phyloP scores from a whole-genome alignment of 92 coral and sea anemone genomes.

The Palythoa grandiflora region DNA sequence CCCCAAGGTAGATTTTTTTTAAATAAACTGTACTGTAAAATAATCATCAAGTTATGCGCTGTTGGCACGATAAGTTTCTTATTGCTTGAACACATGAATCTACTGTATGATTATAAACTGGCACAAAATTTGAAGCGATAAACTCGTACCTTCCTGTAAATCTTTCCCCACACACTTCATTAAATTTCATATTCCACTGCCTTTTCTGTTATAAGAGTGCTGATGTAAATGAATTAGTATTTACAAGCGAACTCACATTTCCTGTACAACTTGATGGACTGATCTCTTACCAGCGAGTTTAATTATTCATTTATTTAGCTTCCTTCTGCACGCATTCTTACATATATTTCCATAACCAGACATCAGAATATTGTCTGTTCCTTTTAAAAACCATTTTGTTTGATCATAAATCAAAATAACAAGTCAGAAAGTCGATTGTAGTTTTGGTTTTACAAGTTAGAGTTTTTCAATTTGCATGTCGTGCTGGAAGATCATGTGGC shows the following conservation, averaged over 20 bases:
- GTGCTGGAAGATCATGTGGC: too few relatives aligned
- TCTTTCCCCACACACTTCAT: too few relatives aligned
- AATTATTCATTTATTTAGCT: conserved; percentile 17
- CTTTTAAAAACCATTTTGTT: too few relatives aligned
- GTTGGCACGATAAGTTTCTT: background rate
- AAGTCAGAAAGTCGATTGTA: too few relatives aligned
- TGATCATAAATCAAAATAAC: too few relatives aligned
- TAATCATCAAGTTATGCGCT: background rate
- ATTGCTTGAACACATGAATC: too few relatives aligned
- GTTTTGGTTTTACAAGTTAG: too few relatives aligned
- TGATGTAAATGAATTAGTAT: background rate
- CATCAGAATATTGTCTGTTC: conserved; percentile 7
- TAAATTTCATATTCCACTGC: conserved; percentile 21
- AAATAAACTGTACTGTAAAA: too few relatives aligned
- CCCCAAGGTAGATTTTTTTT: background rate
- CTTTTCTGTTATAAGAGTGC: background rate
- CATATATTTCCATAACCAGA: conserved; percentile 7
- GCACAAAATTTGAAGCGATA: too few relatives aligned
- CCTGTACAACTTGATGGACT: conserved; percentile 23
- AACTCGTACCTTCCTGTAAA: too few relatives aligned
- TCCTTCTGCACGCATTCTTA: background rate
- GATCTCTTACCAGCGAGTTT: conserved; percentile 21
- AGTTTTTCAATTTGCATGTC: too few relatives aligned
- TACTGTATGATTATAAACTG: too few relatives aligned
- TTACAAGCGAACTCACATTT: conserved; percentile 14